Conservation (phyloP, 2,888 invertebrate genomes). For the Hypercompe scribonia region DNA sequence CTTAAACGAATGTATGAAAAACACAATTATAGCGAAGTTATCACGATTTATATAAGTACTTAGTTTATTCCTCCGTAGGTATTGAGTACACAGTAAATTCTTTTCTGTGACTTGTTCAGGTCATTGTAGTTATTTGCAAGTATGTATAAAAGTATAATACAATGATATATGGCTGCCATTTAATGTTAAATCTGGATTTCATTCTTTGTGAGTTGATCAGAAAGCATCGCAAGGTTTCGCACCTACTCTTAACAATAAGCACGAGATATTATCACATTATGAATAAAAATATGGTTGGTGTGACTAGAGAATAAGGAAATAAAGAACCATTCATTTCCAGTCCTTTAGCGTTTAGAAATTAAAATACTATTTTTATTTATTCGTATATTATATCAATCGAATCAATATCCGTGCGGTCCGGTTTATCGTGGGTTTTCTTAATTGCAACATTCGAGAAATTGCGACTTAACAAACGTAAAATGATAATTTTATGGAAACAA, state of each 20-base stretch:
- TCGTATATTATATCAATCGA: not conserved
- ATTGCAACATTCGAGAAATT: not conserved
- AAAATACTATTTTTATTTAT: not conserved
- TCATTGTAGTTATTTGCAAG: not conserved
- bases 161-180: not conserved
- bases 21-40: slow-evolving; percentile 40
- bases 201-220: too few relatives aligned
- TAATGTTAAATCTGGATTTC: not conserved
- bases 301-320: not conserved
- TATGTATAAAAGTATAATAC: not conserved
- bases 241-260: too few relatives aligned
- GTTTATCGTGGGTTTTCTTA: not conserved
- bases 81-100: not conserved
- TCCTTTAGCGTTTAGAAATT: not conserved
- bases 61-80: slow-evolving; percentile 11
- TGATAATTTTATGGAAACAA: not conserved
- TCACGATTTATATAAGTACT: slow-evolving; percentile 31
- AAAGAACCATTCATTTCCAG: not conserved
- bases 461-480: not conserved
- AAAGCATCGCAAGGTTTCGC: too few relatives aligned
- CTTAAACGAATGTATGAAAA: slow-evolving; percentile 39
- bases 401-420: not conserved
- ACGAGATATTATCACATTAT: too few relatives aligned
- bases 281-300: not conserved
- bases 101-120: not conserved